Conservation (phyloP, 2,888 invertebrate species). For the Trichopria drosophilae region DNA sequence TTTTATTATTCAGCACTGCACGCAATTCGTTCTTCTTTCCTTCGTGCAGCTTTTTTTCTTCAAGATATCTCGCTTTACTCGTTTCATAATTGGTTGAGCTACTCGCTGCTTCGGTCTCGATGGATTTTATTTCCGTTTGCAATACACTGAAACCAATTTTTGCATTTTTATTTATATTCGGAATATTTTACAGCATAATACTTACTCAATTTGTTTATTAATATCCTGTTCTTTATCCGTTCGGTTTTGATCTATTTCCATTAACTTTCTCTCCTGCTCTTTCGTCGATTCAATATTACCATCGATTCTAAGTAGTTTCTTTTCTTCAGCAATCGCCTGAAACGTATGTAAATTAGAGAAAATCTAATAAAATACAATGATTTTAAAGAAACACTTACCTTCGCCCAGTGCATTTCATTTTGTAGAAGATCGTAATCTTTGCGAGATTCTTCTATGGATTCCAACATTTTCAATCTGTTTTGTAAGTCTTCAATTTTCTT, state of each 20-base stretch:
- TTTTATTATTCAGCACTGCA: conserved; percentile 40
- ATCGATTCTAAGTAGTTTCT: conserved; percentile 19
- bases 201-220: conserved; percentile 59
- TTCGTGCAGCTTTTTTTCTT: conserved; percentile 35
- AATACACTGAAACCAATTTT: no score
- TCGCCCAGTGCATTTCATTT: conserved; percentile 64
- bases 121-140: conserved; percentile 35
- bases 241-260: conserved; percentile 55
- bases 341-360: conserved; percentile 6
- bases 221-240: conserved; percentile 42
- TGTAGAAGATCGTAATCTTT: conserved; percentile 60
- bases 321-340: conserved; percentile 35
- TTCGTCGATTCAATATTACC: conserved; percentile 11
- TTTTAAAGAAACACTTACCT: conserved; percentile 37
- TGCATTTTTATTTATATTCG: no score
- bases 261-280: conserved; percentile 53
- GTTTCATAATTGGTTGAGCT: conserved; percentile 30
- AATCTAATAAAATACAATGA: no score
- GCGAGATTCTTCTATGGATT: conserved; percentile 62
- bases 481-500: conserved; percentile 63
- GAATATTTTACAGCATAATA: conserved; percentile 31
- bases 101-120: conserved; percentile 36
- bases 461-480: conserved; percentile 62
- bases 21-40: conserved; percentile 39
- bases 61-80: conserved; percentile 31